Conservation (phyloP, 2,797 vertebrate species). For the Catharus ustulatus region DNA sequence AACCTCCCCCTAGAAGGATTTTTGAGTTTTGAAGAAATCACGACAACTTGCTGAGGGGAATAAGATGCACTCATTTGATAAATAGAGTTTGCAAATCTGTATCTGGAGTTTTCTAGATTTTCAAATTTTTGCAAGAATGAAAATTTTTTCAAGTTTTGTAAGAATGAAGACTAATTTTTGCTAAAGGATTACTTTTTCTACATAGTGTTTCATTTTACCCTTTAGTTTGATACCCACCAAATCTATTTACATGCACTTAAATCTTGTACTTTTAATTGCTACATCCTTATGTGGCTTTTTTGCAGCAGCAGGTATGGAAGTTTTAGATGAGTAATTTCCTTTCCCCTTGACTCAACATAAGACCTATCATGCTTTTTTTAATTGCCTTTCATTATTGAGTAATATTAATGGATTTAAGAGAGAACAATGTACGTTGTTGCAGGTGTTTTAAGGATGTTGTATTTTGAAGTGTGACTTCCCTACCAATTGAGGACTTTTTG, state of each 20-base stretch:
- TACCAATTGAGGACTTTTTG: fast-evolving
- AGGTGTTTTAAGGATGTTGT: neutral
- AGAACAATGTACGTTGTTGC: neutral
- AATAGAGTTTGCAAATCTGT: neutral
- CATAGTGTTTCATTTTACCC: neutral
- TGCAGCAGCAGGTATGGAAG: neutral
- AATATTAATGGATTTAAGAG: neutral
- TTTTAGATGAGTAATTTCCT: neutral
- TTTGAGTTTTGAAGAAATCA: constrained; percentile 5
- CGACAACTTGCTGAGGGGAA: constrained; percentile 22
- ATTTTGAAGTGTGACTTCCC: neutral
- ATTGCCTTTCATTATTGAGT: neutral
- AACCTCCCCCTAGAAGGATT: constrained; percentile 38
- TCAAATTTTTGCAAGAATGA: neutral
- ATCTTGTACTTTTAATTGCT: neutral
- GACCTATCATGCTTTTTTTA: neutral
- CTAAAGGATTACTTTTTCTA: neutral
- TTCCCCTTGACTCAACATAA: neutral
- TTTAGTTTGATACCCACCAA: neutral
- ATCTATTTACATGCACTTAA: neutral
- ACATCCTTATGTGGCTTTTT: neutral
- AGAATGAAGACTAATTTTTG: neutral
- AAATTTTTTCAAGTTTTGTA: neutral
- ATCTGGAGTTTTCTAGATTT: neutral
- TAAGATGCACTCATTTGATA: constrained; percentile 12